Evolutionary conservation across 2,888 invertebrate species (phyloP).

Genomic region (Caenorhabditis afra): DNA sequence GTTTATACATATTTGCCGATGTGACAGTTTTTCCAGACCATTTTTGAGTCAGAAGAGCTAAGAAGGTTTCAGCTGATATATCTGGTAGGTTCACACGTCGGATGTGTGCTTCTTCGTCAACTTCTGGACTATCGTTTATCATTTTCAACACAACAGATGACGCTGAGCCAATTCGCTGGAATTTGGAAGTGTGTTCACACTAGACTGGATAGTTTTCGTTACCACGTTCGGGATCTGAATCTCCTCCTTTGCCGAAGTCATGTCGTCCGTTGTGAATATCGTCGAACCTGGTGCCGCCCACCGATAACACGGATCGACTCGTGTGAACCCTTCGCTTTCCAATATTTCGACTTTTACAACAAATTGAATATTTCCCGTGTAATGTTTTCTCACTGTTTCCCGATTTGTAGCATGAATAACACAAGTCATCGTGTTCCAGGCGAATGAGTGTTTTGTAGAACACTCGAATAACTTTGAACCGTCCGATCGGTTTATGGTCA

Average conservation of each 20-base stretch:
- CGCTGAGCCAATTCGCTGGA: background rate
- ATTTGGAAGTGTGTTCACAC: too few relatives aligned
- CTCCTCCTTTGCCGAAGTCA: too few relatives aligned
- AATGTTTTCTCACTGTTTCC: background rate
- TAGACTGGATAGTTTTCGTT: too few relatives aligned
- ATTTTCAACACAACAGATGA: too few relatives aligned
- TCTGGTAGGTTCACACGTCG: too few relatives aligned
- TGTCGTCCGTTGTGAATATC: too few relatives aligned
- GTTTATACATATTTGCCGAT: background rate
- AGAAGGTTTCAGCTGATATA: too few relatives aligned
- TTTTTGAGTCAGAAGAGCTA: too few relatives aligned
- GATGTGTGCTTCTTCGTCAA: too few relatives aligned
- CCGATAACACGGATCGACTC: background rate
- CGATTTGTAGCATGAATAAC: background rate
- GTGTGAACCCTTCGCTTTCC: constrained; percentile 5
- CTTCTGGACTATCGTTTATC: too few relatives aligned
- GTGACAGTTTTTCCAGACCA: background rate
- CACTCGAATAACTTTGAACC: background rate
- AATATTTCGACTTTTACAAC: background rate
- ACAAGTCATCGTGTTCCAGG: background rate
- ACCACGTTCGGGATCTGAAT: too few relatives aligned
- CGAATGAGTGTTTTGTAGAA: background rate
- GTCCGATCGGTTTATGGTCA: background rate
- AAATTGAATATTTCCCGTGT: background rate
- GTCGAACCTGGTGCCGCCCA: too few relatives aligned